Evolutionary conservation across 2,113 vertebrate species (phyloP), one percentile per base, ranked within the genome.

Genomic region (Archilochus colubris): DNA sequence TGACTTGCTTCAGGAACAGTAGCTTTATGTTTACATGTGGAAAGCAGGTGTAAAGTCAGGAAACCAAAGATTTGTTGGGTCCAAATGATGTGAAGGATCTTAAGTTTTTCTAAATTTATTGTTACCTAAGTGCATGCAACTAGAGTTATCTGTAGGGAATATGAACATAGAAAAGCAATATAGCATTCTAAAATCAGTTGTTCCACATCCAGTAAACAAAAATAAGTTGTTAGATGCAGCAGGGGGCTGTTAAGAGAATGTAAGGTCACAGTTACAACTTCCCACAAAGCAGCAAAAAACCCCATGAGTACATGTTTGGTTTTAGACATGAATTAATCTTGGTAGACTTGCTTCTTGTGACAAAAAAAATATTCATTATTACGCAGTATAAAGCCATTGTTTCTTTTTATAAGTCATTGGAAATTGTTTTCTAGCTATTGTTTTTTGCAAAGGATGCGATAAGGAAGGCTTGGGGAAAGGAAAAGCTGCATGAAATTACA

Each of bases 401-500:
- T 77, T 62, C 76, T 76, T 83, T 80, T 83, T 67, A 17, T 36
- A 69, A 79, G 69, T 91, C 33, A 58, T 59, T 88, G 51, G 93
- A 78, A 88, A 61, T 61, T 70, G 48, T 75, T 87, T 83, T 88
- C 70, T 87, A 67, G 70, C 25, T 31, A 10, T 87, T 90, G 61
- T 86, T 95, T 95, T 88, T 89, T 80, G 86, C 84, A 89, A 93
- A 75, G 86, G 64, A 28, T 66, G 59, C 54, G 57, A 30, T 77
- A 54, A 82, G 83, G 95, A 91, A 89, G 88, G 30, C 40, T 79
- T 88, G 58, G 85, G 83, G 25, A 82, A 96, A 82, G 72, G 78
- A 95, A 95, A 83, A 90, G 48, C 67, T 78, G 62, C 62, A 21
- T 93, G 75, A 87, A 93, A 96, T 72, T 89, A 72, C 83, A 94